Base-by-base conservation (phyloP, 2,888 invertebrate species). In the Drosophila melanosoma region DNA sequence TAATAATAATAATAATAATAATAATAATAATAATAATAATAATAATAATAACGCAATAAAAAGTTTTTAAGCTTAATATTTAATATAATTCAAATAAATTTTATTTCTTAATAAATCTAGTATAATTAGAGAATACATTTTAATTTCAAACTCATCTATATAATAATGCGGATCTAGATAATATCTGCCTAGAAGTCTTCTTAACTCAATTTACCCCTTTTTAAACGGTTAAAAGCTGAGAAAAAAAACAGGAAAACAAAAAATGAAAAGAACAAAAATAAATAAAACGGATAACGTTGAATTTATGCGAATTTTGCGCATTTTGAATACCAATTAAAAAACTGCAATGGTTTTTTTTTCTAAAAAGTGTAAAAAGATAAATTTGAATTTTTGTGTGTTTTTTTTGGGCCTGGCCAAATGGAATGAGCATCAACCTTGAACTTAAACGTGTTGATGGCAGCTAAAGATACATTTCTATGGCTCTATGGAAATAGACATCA, bases 301-400 rank as follows among this genome's bases (percentile, higher is more conserved):
- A 71, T 76, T 69, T 74, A 74, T 71, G 79, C 65, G 65, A 73
- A 84, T 66, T 76, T 82, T 69, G 57, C 71, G 67, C 54, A 35
- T 69, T 72, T 79, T 76, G 87, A 82, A 49, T 76, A 64, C 67
- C 65, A 84, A 84, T 72, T 69, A 68, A 29, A 48, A 17, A 49
- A 51, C 61, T 51, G 66, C 40, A 71, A 26, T 38, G 1, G n/a
- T 36, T 49, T 51, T 26, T 12, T 12, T 26, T 35, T 52, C 48
- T 8, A 32, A 59, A 10, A 20, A 42, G 42, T 33, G 26, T 26
- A 40, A 42, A 26, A 52, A 56, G 49, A 54, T 76, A 29, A 35
- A 65, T 58, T 69, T 52, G 23, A 59, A 69, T 58, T 35, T 60
- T 11, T 23, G 26, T 36, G 20, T 29, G 11, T 53, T 33, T 23